Evolutionary conservation across 2,888 invertebrate species (phyloP).

Genomic region (Euproctis similis): DNA sequence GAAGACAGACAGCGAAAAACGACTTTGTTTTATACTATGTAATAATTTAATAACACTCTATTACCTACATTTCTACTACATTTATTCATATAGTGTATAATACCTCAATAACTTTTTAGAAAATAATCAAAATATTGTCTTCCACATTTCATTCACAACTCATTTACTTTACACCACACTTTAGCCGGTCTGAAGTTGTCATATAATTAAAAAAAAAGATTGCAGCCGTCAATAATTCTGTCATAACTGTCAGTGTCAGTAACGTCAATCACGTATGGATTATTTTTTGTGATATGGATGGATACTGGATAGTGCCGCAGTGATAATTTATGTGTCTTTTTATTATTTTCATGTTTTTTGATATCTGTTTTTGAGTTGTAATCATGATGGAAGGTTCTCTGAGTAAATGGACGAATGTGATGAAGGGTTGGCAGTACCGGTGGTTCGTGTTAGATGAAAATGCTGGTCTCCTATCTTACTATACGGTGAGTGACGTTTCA

Average conservation of each 20-base stretch:
- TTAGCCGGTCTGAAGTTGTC: no score
- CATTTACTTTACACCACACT: no score
- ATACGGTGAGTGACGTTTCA: constrained; percentile 87
- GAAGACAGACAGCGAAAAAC: no score
- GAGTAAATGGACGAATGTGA: constrained; percentile 98
- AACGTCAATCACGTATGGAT: constrained; percentile 61
- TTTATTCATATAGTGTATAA: no score
- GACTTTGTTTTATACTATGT: no score
- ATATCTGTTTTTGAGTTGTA: constrained; percentile 44
- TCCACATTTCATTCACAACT: no score
- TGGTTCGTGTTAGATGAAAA: constrained; percentile 99
- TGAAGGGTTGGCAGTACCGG: constrained; percentile 99
- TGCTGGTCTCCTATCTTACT: constrained; percentile 96
- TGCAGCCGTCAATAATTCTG: constrained; percentile 35
- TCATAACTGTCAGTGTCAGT: constrained; percentile 29
- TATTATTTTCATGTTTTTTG: constrained; percentile 55
- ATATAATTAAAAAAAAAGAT: background rate
- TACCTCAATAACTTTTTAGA: no score
- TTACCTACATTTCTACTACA: no score
- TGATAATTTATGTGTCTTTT: constrained; percentile 58
- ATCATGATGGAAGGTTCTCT: constrained; percentile 92
- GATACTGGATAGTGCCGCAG: constrained; percentile 42
- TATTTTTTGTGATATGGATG: constrained; percentile 51
- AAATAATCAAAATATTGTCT: no score
- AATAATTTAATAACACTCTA: no score